Evolutionary conservation across 2,797 vertebrate species (phyloP).

Genomic region (Onychomys torridus): DNA sequence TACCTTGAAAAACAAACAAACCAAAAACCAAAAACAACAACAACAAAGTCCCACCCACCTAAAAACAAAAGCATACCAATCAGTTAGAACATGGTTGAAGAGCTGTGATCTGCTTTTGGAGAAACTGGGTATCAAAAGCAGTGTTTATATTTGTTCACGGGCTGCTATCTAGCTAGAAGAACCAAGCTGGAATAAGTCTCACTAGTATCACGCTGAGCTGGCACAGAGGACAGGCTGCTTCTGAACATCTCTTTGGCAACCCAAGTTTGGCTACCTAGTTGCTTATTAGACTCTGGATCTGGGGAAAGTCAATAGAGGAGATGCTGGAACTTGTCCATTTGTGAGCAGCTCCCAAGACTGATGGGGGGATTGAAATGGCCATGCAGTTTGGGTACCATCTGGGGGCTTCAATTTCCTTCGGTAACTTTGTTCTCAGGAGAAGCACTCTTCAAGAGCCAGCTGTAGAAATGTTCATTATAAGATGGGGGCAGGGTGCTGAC

Average conservation of each 20-base stretch:
- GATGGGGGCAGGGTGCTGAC: neutral
- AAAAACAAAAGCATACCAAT: neutral
- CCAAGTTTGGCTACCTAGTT: conserved; percentile 18
- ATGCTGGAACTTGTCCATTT: neutral
- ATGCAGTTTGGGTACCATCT: conserved; percentile 49
- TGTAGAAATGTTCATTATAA: conserved; percentile 55
- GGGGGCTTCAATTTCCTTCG: conserved; percentile 54
- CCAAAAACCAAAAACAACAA: neutral
- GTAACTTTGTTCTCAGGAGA: conserved; percentile 44
- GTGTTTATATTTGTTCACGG: neutral
- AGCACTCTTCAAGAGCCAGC: conserved; percentile 36
- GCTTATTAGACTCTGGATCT: conserved; percentile 42
- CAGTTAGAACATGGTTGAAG: neutral
- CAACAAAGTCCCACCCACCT: neutral
- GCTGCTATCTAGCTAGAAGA: neutral
- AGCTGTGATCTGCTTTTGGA: neutral
- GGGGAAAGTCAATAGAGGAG: neutral
- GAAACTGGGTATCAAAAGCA: neutral
- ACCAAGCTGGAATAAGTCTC: neutral
- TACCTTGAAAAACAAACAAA: neutral
- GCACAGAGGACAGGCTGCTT: neutral
- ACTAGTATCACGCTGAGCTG: neutral
- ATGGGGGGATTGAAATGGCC: neutral
- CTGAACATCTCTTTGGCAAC: conserved; percentile 26
- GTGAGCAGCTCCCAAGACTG: conserved; percentile 38